Evolutionary conservation across 2,888 invertebrate genomes (phyloP).

Genomic region (Oasisia sp.): DNA sequence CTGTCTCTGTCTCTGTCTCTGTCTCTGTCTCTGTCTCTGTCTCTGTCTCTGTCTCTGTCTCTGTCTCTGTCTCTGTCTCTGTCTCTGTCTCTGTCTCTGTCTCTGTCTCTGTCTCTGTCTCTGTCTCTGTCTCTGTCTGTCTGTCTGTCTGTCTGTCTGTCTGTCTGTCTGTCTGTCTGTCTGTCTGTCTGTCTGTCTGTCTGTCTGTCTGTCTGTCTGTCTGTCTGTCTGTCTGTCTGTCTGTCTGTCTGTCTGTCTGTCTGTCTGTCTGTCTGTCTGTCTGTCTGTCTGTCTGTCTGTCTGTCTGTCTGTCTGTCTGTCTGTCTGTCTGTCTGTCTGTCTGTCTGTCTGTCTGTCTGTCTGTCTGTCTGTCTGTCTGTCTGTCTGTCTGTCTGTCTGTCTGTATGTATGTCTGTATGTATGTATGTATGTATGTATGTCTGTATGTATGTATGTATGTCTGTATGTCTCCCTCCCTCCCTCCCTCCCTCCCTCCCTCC

Average conservation of each 20-base stretch:
- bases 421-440: too few relatives aligned
- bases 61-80: neutral
- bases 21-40: neutral
- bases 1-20: neutral
- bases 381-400: neutral
- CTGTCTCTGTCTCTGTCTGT: neutral
- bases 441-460: too few relatives aligned
- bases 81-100: neutral
- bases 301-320: neutral
- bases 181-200: too few relatives aligned
- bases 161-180: too few relatives aligned
- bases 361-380: neutral
- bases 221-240: too few relatives aligned
- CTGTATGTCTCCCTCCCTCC: too few relatives aligned
- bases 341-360: neutral
- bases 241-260: too few relatives aligned
- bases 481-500: too few relatives aligned
- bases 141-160: constrained; percentile 7
- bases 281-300: neutral
- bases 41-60: neutral
- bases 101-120: neutral
- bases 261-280: neutral
- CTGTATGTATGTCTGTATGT: neutral
- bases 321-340: neutral
- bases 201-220: too few relatives aligned